Conservation (phyloP, 2,113 vertebrate species). For the Calypte anna region DNA sequence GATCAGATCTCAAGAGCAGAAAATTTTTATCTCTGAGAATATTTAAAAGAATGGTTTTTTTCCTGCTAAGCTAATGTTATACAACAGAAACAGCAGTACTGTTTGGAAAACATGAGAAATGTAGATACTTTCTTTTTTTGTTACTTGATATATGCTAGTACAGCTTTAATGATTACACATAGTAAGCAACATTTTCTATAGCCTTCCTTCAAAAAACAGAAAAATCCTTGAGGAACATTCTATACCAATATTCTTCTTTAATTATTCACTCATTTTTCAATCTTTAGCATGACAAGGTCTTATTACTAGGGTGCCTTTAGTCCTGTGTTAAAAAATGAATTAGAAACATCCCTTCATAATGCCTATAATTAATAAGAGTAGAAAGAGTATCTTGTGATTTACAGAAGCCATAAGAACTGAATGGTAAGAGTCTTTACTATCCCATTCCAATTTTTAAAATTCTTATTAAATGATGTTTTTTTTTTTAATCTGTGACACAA, state of each 20-base stretch:
- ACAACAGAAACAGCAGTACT: neutral
- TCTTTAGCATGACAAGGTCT: neutral
- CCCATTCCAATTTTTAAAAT: neutral
- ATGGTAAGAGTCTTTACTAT: neutral
- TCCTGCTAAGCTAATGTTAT: neutral
- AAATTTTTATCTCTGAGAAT: neutral
- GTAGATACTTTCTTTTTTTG: neutral
- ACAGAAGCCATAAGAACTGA: neutral
- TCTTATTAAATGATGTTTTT: neutral
- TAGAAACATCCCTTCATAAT: neutral
- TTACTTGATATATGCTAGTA: fast-evolving
- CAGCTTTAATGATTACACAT: neutral
- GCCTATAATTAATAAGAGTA: neutral
- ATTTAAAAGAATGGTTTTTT: neutral
- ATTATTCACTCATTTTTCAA: neutral
- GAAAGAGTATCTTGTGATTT: neutral
- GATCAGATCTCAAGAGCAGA: neutral
- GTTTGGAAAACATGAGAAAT: neutral
- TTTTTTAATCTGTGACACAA: neutral
- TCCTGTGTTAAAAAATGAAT: neutral
- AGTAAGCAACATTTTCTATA: neutral
- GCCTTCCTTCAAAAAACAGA: neutral
- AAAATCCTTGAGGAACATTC: neutral
- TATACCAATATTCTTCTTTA: neutral
- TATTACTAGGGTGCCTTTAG: neutral